Percentiles rank a stretch among this genome's conserved stretches.
These are phyloP conservation scores for Neodon shergylaensis DNA, from an alignment of 2,113 vertebrate genomes.

Conservation along the genomic window DNA sequence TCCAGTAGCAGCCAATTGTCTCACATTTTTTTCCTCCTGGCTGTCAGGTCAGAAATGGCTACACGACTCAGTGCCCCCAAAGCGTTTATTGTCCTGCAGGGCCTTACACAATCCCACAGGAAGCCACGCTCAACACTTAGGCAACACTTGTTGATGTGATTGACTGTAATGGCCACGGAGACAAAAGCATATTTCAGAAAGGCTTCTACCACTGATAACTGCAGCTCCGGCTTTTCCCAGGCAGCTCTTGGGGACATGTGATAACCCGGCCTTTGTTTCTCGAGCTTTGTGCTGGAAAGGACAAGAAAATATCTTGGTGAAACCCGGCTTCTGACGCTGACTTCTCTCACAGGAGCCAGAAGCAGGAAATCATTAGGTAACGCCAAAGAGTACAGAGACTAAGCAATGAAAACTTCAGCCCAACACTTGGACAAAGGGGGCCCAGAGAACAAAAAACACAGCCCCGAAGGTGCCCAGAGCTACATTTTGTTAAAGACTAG, in stretches of 20 bases:
- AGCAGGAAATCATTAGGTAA: constrained; percentile 80
- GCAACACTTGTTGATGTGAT: constrained; percentile 80
- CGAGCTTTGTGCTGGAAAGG: constrained; percentile 47
- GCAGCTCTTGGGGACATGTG: constrained; percentile 61
- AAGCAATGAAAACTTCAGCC: constrained; percentile 61
- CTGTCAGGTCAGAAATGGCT: constrained; percentile 71
- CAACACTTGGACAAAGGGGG: constrained; percentile 36
- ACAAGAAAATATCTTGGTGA: constrained; percentile 64
- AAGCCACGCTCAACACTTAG: constrained; percentile 80
- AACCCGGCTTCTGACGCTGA: constrained; percentile 45
- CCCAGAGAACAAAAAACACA: background rate
- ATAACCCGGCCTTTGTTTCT: constrained; percentile 79
- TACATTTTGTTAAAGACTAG: background rate
- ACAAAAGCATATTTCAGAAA: constrained; percentile 74
- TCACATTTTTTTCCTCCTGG: constrained; percentile 64
- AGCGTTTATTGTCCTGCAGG: constrained; percentile 76
- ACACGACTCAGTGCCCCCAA: constrained; percentile 73
- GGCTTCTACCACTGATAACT: constrained; percentile 72
- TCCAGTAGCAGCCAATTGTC: constrained; percentile 10
- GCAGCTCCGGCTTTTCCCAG: constrained; percentile 62
- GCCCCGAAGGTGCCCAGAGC: background rate
- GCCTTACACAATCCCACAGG: constrained; percentile 82
- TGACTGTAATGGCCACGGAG: constrained; percentile 64
- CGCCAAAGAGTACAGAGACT: constrained; percentile 57
- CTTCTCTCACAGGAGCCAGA: constrained; percentile 66